Evolutionary conservation across 1,140 invertebrate species (phyloP).

Genomic region (Tetragonula clypearis): DNA sequence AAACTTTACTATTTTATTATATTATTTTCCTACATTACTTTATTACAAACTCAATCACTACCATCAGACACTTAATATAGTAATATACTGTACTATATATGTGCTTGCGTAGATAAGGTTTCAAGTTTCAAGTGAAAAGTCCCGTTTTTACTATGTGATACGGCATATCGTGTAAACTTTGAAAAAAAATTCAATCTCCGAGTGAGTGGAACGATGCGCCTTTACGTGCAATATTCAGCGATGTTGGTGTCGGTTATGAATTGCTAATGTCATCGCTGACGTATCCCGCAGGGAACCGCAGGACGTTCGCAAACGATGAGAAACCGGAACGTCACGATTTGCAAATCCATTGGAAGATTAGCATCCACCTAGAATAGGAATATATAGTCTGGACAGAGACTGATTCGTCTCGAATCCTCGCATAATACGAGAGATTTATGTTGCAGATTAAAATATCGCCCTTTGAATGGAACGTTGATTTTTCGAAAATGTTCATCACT

Average conservation of each 20-base stretch:
- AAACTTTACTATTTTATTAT: too few species aligned
- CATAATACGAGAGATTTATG: neutral
- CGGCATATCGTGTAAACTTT: neutral
- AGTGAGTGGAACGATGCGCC: neutral
- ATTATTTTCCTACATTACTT: too few species aligned
- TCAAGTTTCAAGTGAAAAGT: neutral
- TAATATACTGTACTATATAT: too few species aligned
- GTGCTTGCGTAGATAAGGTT: neutral
- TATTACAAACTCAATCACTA: too few species aligned
- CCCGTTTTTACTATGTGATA: neutral
- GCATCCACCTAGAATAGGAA: slow-evolving; percentile 3
- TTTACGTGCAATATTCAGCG: neutral
- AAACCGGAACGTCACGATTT: slow-evolving; percentile 25
- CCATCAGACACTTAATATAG: too few species aligned
- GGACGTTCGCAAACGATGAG: slow-evolving; percentile 34
- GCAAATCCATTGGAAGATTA: slow-evolving; percentile 41
- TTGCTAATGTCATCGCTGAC: slow-evolving; percentile 30
- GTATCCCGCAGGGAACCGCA: slow-evolving; percentile 1
- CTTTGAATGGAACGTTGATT: neutral
- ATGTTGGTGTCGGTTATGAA: slow-evolving; percentile 24
- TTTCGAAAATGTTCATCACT: neutral
- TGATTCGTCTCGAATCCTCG: neutral
- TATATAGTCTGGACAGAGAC: neutral
- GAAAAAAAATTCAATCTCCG: neutral
- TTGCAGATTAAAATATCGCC: neutral